phyloP scores from a whole-genome alignment of 1,140 invertebrate species.

The Aphelinus certus region DNA sequence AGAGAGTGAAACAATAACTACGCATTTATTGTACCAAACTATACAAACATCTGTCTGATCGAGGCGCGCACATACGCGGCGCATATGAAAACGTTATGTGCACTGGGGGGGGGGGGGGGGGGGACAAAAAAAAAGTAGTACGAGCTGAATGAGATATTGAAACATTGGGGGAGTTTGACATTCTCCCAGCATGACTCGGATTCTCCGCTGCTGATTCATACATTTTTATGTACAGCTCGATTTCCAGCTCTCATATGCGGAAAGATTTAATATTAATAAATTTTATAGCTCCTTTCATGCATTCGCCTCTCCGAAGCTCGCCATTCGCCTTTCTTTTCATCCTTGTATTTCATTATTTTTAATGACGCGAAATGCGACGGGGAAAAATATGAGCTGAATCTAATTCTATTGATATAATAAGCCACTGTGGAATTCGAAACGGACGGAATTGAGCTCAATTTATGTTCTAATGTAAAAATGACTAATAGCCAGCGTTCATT shows the following conservation, averaged over 20 bases:
- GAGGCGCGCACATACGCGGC: too few relatives aligned
- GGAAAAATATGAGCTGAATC: too few relatives aligned
- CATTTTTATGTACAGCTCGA: neutral
- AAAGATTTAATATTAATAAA: conserved; percentile 24
- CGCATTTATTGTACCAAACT: too few relatives aligned
- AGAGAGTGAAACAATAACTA: too few relatives aligned
- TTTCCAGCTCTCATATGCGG: conserved; percentile 13
- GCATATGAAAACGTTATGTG: too few relatives aligned
- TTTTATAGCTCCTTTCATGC: conserved; percentile 6
- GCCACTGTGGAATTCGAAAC: too few relatives aligned
- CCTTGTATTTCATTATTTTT: too few relatives aligned
- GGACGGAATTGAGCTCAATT: conserved; percentile 24
- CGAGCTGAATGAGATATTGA: too few relatives aligned
- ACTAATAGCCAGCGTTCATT: conserved; percentile 3
- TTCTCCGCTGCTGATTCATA: conserved; percentile 15
- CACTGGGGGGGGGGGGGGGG: conserved; percentile 18
- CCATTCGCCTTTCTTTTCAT: neutral
- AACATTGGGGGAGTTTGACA: neutral
- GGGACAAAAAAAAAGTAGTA: neutral
- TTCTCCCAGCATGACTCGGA: neutral
- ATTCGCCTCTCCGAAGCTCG: conserved; percentile 9
- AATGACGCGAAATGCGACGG: too few relatives aligned
- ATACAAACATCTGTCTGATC: too few relatives aligned
- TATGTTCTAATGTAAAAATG: conserved; percentile 27
- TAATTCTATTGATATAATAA: too few relatives aligned